Percentiles rank a stretch among this genome's conserved stretches.
Evolutionary conservation across 2,888 invertebrate genomes (phyloP).

Genomic region (Steinernema carpocapsae): DNA sequence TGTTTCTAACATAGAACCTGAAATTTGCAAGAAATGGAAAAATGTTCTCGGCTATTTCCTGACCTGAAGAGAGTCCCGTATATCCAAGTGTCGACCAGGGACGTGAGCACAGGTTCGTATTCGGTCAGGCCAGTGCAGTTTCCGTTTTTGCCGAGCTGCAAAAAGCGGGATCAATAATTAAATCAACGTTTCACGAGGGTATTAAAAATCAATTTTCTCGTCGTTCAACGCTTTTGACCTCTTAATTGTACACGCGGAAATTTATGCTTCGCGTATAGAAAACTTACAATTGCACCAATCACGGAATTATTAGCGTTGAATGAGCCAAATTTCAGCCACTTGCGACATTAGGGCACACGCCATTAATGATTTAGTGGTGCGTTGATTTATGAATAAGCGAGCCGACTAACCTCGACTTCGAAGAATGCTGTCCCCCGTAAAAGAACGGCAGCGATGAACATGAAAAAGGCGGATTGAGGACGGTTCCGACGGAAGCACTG

Average conservation of each 20-base stretch:
- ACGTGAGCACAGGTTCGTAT: conserved; percentile 53
- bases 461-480: conserved; percentile 51
- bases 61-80: conserved; percentile 62
- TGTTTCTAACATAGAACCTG: conserved; percentile 55
- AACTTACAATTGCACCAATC: too few relatives aligned
- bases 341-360: neutral
- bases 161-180: neutral
- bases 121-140: conserved; percentile 61
- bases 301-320: neutral
- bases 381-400: neutral
- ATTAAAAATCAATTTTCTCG: too few relatives aligned
- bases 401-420: conserved; percentile 62
- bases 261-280: too few relatives aligned
- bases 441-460: conserved; percentile 52
- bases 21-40: neutral
- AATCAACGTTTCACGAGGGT: too few relatives aligned
- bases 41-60: conserved; percentile 40
- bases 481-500: conserved; percentile 50
- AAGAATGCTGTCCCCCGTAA: conserved; percentile 61
- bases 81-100: conserved; percentile 54
- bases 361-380: conserved; percentile 2
- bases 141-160: conserved; percentile 55
- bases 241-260: too few relatives aligned
- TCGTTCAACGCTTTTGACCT: too few relatives aligned
- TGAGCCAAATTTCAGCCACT: neutral